These are phyloP conservation scores for Hippocampus kuda DNA, from an alignment of 2,797 vertebrate genomes.

Conservation along the genomic window DNA sequence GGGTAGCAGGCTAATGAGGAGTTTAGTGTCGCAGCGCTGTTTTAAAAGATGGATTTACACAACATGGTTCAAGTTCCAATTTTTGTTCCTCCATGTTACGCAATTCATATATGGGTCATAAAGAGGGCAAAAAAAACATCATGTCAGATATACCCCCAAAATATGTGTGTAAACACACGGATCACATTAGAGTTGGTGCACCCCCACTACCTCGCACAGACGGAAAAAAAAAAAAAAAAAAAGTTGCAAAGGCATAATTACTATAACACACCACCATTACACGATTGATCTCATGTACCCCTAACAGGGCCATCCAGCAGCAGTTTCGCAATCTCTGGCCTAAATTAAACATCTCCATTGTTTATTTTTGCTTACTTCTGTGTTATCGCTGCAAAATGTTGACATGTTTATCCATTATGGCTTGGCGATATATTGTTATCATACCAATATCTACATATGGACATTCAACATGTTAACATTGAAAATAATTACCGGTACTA, in stretches of 20 bases:
- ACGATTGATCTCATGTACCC: background rate
- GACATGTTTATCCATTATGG: too few relatives aligned
- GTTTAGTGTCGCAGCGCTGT: constrained; percentile 31
- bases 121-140: background rate
- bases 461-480: too few relatives aligned
- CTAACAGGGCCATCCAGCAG: too few relatives aligned
- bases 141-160: background rate
- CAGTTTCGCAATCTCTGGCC: background rate
- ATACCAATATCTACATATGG: too few relatives aligned
- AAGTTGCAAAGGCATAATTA: background rate
- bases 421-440: too few relatives aligned
- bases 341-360: too few relatives aligned
- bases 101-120: background rate
- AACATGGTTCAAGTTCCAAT: background rate
- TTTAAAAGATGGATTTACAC: constrained; percentile 21
- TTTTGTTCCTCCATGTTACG: background rate
- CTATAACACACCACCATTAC: background rate
- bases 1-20: constrained; percentile 27
- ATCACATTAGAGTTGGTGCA: background rate
- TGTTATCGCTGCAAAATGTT: too few relatives aligned
- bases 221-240: background rate
- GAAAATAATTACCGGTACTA: too few relatives aligned
- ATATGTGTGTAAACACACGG: background rate
- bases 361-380: too few relatives aligned
- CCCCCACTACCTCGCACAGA: background rate